Evolutionary conservation across 2,113 vertebrate species (phyloP).

Genomic region (Dromiciops gliroides): DNA sequence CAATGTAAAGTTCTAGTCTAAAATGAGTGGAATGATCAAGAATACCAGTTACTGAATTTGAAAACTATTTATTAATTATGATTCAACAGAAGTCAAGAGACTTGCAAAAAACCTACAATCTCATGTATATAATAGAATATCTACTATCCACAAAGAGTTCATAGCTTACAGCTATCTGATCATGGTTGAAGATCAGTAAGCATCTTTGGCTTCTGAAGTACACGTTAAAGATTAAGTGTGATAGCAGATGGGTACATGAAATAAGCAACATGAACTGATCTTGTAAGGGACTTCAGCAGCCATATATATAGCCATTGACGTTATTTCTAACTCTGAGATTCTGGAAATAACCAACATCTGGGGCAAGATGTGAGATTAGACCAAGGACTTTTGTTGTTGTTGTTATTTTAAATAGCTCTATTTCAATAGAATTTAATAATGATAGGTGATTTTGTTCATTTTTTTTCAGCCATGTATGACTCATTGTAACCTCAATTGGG

Average conservation of each 20-base stretch:
- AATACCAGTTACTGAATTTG: constrained; percentile 49
- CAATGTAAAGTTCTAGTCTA: constrained; percentile 55
- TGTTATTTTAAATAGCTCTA: neutral
- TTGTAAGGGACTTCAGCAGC: neutral
- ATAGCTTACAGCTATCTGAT: neutral
- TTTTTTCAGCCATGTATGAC: too few species aligned
- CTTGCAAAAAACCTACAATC: constrained; percentile 68
- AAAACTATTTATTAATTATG: constrained; percentile 57
- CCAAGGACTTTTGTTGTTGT: neutral
- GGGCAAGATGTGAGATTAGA: neutral
- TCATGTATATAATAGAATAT: constrained; percentile 49
- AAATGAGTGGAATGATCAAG: constrained; percentile 23
- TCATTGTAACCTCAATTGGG: too few species aligned
- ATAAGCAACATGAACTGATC: neutral
- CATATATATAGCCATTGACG: neutral
- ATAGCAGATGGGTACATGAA: neutral
- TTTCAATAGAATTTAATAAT: neutral
- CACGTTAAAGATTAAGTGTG: neutral
- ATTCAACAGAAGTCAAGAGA: constrained; percentile 61
- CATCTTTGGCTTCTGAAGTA: neutral
- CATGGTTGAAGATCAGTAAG: neutral
- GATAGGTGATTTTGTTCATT: neutral
- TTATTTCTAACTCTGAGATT: neutral
- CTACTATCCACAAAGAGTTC: neutral
- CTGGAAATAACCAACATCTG: neutral